Percentiles rank a stretch among this genome's conserved stretches.
Conservation (phyloP, 1,140 invertebrate genomes). For the Limonius californicus region DNA sequence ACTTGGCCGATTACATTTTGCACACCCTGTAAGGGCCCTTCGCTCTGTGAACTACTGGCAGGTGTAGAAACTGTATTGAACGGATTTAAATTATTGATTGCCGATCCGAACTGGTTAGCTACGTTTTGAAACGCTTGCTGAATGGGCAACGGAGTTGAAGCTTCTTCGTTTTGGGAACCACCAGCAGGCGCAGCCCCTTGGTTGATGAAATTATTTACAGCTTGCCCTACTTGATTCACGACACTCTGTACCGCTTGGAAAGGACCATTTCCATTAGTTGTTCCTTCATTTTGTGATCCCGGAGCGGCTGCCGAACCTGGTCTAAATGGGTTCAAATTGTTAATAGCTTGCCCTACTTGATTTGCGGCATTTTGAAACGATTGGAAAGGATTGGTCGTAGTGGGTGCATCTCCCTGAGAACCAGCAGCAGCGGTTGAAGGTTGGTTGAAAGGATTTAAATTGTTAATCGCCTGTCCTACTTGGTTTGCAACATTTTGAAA, state of each 20-base stretch:
- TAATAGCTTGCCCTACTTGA: slow-evolving; percentile 16
- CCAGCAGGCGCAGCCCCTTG: not conserved
- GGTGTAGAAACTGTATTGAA: slow-evolving; percentile 8
- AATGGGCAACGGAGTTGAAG: not conserved
- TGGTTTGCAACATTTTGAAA: slow-evolving; percentile 16
- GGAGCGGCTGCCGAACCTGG: slow-evolving; percentile 2
- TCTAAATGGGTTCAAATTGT: slow-evolving; percentile 21
- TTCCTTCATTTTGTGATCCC: slow-evolving; percentile 14
- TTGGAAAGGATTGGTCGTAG: slow-evolving; percentile 15
- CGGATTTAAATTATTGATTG: slow-evolving; percentile 20
- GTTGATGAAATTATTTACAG: not conserved
- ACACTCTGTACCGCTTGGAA: slow-evolving; percentile 16
- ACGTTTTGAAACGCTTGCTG: not conserved
- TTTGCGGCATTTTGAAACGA: not conserved
- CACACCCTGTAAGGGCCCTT: slow-evolving; percentile 5
- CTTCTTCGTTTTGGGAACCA: slow-evolving; percentile 18
- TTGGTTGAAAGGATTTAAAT: slow-evolving; percentile 16
- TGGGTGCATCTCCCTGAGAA: slow-evolving; percentile 15
- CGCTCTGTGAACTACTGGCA: not conserved
- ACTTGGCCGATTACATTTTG: not conserved
- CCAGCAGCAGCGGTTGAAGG: slow-evolving; percentile 13
- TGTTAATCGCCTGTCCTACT: slow-evolving; percentile 16
- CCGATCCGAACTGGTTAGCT: slow-evolving; percentile 11
- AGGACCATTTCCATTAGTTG: slow-evolving; percentile 1
- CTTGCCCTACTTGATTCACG: slow-evolving; percentile 2